Percentiles rank a stretch among this genome's conserved stretches.
These are phyloP conservation scores for Lepilemur ruficaudatus DNA, from an alignment of 2,797 vertebrate species.

Conservation along the genomic window DNA sequence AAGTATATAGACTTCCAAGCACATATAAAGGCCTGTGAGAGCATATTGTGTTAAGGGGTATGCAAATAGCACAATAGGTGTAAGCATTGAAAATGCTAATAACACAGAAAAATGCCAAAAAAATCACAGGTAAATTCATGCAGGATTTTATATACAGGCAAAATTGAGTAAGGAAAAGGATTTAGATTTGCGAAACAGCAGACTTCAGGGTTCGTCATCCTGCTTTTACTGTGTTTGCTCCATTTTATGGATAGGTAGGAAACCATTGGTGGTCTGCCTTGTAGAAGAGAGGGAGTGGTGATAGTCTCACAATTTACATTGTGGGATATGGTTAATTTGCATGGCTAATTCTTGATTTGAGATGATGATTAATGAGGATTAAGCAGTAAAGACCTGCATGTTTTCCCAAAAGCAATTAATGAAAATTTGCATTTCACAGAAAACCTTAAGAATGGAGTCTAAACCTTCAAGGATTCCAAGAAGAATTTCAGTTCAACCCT, in stretches of 20 bases:
- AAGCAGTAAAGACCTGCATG: not conserved
- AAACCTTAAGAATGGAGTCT: slow-evolving; percentile 92
- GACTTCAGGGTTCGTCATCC: not conserved
- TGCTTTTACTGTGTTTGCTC: not conserved
- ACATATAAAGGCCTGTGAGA: not conserved
- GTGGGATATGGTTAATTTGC: slow-evolving; percentile 23
- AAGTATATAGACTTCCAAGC: not conserved
- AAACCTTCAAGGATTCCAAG: slow-evolving; percentile 95
- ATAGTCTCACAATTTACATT: not conserved
- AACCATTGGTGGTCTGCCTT: slow-evolving; percentile 26
- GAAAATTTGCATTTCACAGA: slow-evolving; percentile 80
- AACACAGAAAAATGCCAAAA: not conserved
- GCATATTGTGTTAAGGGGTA: not conserved
- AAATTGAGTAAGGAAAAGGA: not conserved
- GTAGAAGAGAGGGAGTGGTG: not conserved
- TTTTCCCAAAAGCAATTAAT: slow-evolving; percentile 61
- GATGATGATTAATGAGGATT: slow-evolving; percentile 26
- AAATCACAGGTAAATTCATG: not conserved
- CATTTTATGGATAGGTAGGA: not conserved
- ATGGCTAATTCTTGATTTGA: slow-evolving; percentile 35
- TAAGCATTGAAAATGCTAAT: not conserved
- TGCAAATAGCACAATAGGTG: not conserved
- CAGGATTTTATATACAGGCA: not conserved
- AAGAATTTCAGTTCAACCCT: slow-evolving; percentile 87
- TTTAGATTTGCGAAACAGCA: not conserved